phyloP scores from a whole-genome alignment of 1,140 invertebrate genomes.

The Zaprionus lachaisei region DNA sequence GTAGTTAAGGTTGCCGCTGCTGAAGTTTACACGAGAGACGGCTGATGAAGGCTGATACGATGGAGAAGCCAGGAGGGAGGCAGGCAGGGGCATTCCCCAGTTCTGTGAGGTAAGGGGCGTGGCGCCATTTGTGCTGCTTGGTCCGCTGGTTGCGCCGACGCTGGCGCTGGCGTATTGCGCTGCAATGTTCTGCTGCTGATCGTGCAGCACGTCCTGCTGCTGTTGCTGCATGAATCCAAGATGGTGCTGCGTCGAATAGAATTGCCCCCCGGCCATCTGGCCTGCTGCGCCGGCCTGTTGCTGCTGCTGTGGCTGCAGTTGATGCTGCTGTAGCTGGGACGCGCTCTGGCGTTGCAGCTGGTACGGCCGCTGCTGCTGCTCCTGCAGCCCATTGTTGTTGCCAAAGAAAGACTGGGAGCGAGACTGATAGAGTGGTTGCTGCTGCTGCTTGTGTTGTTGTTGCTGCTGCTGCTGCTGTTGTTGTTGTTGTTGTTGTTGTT shows the following conservation, averaged over 20 bases:
- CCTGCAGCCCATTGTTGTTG: slow-evolving; percentile 60
- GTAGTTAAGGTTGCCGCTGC: slow-evolving; percentile 72
- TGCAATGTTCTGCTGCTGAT: slow-evolving; percentile 66
- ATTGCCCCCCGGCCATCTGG: slow-evolving; percentile 9
- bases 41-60: slow-evolving; percentile 57
- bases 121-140: neutral
- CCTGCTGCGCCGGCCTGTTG: neutral
- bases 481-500: slow-evolving; percentile 7
- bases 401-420: slow-evolving; percentile 8
- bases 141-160: slow-evolving; percentile 9
- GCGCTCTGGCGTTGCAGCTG: neutral
- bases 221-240: slow-evolving; percentile 71
- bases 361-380: slow-evolving; percentile 7
- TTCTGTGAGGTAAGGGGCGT: slow-evolving; percentile 49
- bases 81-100: slow-evolving; percentile 56
- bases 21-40: slow-evolving; percentile 76
- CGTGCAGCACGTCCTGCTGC: slow-evolving; percentile 63
- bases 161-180: slow-evolving; percentile 65
- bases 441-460: neutral
- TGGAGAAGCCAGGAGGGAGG: slow-evolving; percentile 46
- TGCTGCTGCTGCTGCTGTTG: neutral
- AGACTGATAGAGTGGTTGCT: neutral
- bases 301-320: neutral
- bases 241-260: slow-evolving; percentile 65
- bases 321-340: neutral